phyloP scores from a whole-genome alignment of 2,888 invertebrate species.

The Petrolisthes cinctipes region DNA sequence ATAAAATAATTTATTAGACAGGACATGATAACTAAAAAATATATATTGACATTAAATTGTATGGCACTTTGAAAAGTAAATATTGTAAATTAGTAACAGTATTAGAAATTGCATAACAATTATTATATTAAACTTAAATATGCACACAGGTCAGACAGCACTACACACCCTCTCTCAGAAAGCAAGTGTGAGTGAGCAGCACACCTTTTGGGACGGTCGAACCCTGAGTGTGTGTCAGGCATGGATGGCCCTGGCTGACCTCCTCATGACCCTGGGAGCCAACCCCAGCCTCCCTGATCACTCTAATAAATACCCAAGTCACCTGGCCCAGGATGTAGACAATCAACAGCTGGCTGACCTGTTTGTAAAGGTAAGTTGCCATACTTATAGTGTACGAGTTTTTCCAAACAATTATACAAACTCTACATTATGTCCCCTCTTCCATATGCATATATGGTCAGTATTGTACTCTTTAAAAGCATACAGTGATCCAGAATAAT shows the following conservation, averaged over 20 bases:
- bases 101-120: neutral
- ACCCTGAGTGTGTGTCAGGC: conserved; percentile 47
- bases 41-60: too few species aligned
- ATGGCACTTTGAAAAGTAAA: too few species aligned
- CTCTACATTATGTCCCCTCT: too few species aligned
- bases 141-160: conserved; percentile 34
- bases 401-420: neutral
- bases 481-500: too few species aligned
- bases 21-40: too few species aligned
- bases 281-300: conserved; percentile 35
- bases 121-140: neutral
- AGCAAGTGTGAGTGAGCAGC: conserved; percentile 33
- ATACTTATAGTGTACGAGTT: too few species aligned
- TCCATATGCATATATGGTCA: too few species aligned
- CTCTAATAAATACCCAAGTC: neutral
- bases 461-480: too few species aligned
- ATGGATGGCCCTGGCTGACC: conserved; percentile 42
- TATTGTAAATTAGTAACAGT: too few species aligned
- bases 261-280: conserved; percentile 41
- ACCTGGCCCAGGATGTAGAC: conserved; percentile 18
- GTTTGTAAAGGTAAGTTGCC: conserved; percentile 31
- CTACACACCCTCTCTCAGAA: conserved; percentile 43
- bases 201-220: conserved; percentile 48
- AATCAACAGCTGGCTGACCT: conserved; percentile 31
- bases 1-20: too few species aligned